These are phyloP conservation scores for Limnephilus rhombicus DNA, from an alignment of 2,888 invertebrate species.

Conservation along the genomic window DNA sequence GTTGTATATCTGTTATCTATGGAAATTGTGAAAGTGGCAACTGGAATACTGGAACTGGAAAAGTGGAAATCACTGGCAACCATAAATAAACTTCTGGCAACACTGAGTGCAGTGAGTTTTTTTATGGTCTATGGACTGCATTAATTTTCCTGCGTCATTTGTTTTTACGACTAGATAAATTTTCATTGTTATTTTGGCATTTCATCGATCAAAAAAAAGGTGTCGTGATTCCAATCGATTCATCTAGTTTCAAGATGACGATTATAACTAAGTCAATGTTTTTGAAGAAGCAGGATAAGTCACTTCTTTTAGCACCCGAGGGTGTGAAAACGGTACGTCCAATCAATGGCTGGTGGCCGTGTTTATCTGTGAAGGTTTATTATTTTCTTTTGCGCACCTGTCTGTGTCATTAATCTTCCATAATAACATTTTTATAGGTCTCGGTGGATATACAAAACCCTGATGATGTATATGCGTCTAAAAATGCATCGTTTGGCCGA, in stretches of 20 bases:
- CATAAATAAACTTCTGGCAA: too few relatives aligned
- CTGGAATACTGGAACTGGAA: too few relatives aligned
- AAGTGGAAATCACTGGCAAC: too few relatives aligned
- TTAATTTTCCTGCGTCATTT: not conserved
- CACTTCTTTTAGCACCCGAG: conserved; percentile 36
- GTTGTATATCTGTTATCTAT: too few relatives aligned
- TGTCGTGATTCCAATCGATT: not conserved
- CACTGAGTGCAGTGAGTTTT: too few relatives aligned
- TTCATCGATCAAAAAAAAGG: not conserved
- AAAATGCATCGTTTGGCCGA: conserved; percentile 72
- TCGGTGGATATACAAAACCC: conserved; percentile 69
- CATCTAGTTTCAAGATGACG: conserved; percentile 12
- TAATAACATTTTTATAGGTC: conserved; percentile 68
- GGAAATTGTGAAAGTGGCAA: too few relatives aligned
- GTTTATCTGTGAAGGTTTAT: not conserved
- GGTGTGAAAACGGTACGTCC: conserved; percentile 43
- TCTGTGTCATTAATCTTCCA: not conserved
- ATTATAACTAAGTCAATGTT: conserved; percentile 38
- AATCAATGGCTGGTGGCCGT: not conserved
- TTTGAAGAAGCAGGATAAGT: conserved; percentile 47
- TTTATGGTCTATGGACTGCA: not conserved
- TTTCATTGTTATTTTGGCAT: not conserved
- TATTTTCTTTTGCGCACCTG: not conserved
- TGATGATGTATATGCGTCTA: conserved; percentile 27
- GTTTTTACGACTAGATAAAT: not conserved